phyloP scores from a whole-genome alignment of 64 coral and sea anemone species.

The Dendrophyllia cribrosa region DNA sequence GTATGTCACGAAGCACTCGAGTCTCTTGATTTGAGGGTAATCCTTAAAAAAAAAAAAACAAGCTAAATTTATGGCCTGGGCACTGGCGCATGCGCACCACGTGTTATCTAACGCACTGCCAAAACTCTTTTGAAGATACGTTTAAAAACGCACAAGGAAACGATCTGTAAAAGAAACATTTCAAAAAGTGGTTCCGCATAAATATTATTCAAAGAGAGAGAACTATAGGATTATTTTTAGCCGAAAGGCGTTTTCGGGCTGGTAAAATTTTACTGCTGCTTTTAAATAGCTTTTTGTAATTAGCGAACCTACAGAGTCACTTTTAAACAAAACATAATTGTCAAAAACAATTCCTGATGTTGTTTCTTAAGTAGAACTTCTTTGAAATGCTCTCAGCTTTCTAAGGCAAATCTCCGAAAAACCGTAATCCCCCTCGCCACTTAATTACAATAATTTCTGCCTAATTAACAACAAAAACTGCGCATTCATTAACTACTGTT shows the following conservation, averaged over 20 bases:
- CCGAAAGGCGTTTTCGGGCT: no score
- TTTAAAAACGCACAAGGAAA: neutral
- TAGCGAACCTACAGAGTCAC: no score
- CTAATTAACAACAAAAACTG: slow-evolving; percentile 14
- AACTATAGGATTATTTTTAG: no score
- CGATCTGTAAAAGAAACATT: no score
- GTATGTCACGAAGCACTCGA: neutral
- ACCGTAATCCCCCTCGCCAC: neutral
- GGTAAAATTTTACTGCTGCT: no score
- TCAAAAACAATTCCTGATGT: no score
- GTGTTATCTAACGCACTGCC: neutral
- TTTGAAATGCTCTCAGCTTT: neutral
- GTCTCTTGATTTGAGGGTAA: neutral
- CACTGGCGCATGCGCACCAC: slow-evolving; percentile 4
- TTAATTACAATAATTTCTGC: slow-evolving; percentile 18
- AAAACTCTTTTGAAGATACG: neutral
- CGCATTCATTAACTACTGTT: neutral
- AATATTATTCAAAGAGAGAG: no score
- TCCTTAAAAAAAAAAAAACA: no score
- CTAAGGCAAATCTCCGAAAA: neutral
- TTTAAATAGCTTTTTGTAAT: no score
- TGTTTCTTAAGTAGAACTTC: no score
- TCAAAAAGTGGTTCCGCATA: no score
- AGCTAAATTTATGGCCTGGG: neutral
- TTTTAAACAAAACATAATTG: no score